Evolutionary conservation across 2,113 vertebrate genomes (phyloP).

Genomic region (Onychorhynchus coronatus): DNA sequence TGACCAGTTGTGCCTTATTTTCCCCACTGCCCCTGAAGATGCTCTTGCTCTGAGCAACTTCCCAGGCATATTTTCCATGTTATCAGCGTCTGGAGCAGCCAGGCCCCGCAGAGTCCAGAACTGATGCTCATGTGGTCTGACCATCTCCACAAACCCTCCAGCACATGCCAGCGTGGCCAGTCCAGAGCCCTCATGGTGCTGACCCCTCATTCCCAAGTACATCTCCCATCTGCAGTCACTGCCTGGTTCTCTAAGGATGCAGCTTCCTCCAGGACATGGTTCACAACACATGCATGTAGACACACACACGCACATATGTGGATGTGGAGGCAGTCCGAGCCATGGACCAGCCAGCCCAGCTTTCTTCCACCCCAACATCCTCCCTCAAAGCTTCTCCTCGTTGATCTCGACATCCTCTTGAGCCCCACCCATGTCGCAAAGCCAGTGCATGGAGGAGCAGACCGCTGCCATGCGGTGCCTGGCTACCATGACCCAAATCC

Average conservation of each 20-base stretch:
- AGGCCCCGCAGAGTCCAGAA: neutral
- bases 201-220: neutral
- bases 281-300: neutral
- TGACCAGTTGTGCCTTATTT: slow-evolving; percentile 75
- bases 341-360: rapidly evolving
- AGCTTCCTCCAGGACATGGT: neutral
- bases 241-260: neutral
- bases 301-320: too few species aligned
- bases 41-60: neutral
- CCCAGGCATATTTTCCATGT: neutral
- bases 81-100: neutral
- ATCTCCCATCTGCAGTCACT: neutral
- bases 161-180: rapidly evolving
- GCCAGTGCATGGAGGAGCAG: neutral
- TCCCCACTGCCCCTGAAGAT: slow-evolving; percentile 56
- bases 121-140: rapidly evolving
- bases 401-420: neutral
- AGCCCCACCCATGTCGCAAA: neutral
- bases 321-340: neutral
- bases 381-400: neutral
- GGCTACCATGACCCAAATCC: slow-evolving; percentile 47
- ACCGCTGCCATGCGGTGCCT: rapidly evolving
- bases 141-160: neutral
- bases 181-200: neutral
- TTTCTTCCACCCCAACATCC: neutral